A percentile compares a stretch with the other conserved stretches of the same genome.
Conservation (phyloP, 2,113 vertebrate species). For the Bufo gargarizans region DNA sequence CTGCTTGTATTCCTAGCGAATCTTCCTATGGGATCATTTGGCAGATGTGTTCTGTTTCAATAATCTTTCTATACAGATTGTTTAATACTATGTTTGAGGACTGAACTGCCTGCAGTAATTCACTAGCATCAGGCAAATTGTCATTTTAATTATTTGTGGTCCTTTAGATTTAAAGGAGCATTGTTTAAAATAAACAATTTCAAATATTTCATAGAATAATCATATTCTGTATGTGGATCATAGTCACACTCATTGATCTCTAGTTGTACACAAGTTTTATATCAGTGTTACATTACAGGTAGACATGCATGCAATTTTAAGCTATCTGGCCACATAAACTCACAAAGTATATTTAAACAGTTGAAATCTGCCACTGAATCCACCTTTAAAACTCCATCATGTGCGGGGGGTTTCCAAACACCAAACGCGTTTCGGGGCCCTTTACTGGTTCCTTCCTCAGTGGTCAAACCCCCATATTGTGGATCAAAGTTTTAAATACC, state of each 20-base stretch:
- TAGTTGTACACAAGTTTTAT: neutral
- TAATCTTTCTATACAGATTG: conserved; percentile 4
- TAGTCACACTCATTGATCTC: neutral
- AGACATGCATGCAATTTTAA: no score
- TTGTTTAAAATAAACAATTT: neutral
- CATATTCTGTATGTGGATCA: neutral
- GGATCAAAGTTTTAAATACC: no score
- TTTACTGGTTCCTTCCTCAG: no score
- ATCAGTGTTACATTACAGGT: no score
- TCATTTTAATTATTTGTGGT: neutral
- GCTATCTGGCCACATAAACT: no score
- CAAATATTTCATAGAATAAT: neutral
- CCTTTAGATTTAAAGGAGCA: neutral
- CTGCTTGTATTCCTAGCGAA: neutral
- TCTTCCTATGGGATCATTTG: conserved; percentile 19
- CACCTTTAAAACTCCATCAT: no score
- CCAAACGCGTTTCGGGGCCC: no score
- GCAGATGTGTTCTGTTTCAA: conserved; percentile 34
- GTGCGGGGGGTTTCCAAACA: no score
- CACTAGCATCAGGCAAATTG: neutral
- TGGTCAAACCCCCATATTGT: no score
- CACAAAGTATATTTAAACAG: no score
- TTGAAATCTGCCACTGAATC: no score
- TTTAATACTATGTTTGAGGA: conserved; percentile 14
- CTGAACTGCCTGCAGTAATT: neutral